Evolutionary conservation across 2,888 invertebrate species (phyloP).

Genomic region (Amphimallon solstitiale): DNA sequence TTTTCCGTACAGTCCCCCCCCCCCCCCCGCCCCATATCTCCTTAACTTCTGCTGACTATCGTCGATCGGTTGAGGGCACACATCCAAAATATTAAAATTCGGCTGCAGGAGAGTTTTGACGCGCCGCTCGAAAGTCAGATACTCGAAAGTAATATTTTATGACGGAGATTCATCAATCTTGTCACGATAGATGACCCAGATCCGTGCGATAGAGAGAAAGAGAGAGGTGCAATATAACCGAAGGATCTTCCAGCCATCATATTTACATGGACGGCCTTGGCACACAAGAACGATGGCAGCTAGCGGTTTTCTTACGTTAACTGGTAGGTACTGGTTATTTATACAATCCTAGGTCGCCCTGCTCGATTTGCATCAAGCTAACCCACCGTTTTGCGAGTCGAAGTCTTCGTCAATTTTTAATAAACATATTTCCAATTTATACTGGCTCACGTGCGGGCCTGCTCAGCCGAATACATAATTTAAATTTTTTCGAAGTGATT

Average conservation of each 20-base stretch:
- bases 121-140: constrained; percentile 24
- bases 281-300: background rate
- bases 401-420: constrained; percentile 31
- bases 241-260: constrained; percentile 22
- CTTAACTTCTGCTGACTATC: constrained; percentile 13
- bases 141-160: constrained; percentile 33
- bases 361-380: background rate
- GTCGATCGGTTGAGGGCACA: background rate
- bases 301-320: background rate
- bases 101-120: constrained; percentile 2
- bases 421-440: constrained; percentile 25
- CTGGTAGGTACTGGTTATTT: background rate
- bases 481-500: background rate
- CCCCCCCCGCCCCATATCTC: too few species aligned
- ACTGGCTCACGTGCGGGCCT: background rate
- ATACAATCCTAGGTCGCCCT: constrained; percentile 2
- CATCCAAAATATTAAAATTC: constrained; percentile 21
- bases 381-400: background rate
- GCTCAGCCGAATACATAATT: background rate
- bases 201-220: too few species aligned
- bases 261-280: constrained; percentile 2
- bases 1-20: too few species aligned
- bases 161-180: constrained; percentile 35
- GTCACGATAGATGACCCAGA: constrained; percentile 26
- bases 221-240: constrained; percentile 9